A percentile compares a stretch with the other conserved stretches of the same genome.
Evolutionary conservation across 2,888 invertebrate species (phyloP).

Genomic region (Adelphocoris suturalis): DNA sequence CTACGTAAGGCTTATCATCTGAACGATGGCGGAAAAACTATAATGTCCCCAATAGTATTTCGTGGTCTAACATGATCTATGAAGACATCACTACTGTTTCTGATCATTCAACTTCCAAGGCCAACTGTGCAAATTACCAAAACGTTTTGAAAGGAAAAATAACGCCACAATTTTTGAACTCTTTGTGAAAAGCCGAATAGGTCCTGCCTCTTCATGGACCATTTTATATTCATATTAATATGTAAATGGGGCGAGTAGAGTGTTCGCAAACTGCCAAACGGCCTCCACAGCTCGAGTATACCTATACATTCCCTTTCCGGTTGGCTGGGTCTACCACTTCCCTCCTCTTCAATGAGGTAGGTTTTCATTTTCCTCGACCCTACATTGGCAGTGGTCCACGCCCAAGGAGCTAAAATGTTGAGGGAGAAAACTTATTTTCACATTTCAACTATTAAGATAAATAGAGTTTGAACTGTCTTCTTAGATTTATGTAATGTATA

Average conservation of each 20-base stretch:
- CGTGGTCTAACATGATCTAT: too few relatives aligned
- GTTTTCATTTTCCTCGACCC: background rate
- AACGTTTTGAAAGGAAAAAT: background rate
- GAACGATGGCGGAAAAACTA: too few relatives aligned
- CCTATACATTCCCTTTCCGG: background rate
- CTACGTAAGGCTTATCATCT: too few relatives aligned
- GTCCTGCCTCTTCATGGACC: background rate
- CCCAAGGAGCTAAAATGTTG: too few relatives aligned
- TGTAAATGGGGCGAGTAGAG: background rate
- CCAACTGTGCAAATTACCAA: too few relatives aligned
- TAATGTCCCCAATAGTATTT: too few relatives aligned
- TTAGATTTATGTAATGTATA: too few relatives aligned
- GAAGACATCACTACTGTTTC: too few relatives aligned
- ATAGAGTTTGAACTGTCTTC: too few relatives aligned
- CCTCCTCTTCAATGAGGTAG: background rate
- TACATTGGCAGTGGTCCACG: conserved; percentile 24
- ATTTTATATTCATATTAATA: conserved; percentile 12
- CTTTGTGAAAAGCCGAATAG: background rate
- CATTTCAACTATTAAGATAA: too few relatives aligned
- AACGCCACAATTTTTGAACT: background rate
- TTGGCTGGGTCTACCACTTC: background rate
- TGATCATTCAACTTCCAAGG: too few relatives aligned
- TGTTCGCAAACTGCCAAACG: background rate
- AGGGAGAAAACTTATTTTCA: too few relatives aligned
- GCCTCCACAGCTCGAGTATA: background rate